Base-by-base conservation (phyloP, 2,888 invertebrate species). In the Meta bourneti region DNA sequence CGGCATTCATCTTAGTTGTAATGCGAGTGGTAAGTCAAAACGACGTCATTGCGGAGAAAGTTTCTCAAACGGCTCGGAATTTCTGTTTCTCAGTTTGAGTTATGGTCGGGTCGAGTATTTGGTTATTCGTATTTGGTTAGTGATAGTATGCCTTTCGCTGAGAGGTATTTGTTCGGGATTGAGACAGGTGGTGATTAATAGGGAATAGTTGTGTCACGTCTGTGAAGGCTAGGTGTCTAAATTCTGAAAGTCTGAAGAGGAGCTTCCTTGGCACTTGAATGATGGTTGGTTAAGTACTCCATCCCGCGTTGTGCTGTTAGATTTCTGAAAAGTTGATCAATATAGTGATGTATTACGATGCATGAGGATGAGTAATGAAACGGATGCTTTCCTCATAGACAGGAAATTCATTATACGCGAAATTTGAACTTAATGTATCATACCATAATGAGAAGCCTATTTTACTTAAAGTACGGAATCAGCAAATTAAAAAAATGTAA, bases 21-120 rank as follows among this genome's bases (percentile, higher is more conserved):
- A 88, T 88, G 88, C 72, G 74, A 61, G 69, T 7, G 34, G 72
- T 88, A 88, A 81, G 74, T 88, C 79, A 81, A 81, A 88, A 74
- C 72, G 88, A 72, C 86, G 61, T 87, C 51, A 79, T 70, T 34
- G 34, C 52, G n/a, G 8, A 48, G 84, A 84, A 84, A 84, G 84
- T 75, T 84, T 84, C 61, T 71, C 19, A 84, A 84, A 84, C 61
- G 75, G 61, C 69, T 7, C 7, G 34, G 61, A 72, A 75, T 84
- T 75, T 34, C 48, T 13, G 52, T 49, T n/a, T 49, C 49, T 77
- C 8, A n/a, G 19, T 19, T 74, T 83, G 72, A 74, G 82, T 72
- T 82, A 82, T 82, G 71, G 61, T 8, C 54, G 34, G 79, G 8
- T 4, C 9, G n/a, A n/a, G 61, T 34, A 34, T 34, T 34, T 34